These are phyloP conservation scores for Theretra japonica DNA, from an alignment of 2,888 invertebrate genomes.

Conservation along the genomic window DNA sequence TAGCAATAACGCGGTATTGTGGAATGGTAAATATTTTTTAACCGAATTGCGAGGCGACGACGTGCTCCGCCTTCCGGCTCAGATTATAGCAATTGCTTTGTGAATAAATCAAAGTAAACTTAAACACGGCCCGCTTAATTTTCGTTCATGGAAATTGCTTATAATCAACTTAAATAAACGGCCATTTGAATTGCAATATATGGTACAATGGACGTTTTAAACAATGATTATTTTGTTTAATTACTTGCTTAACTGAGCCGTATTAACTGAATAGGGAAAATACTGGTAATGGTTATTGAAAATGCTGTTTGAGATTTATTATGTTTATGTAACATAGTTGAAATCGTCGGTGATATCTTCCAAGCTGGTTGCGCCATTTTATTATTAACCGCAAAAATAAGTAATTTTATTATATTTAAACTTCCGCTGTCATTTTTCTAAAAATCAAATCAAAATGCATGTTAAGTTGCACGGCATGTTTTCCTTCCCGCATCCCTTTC, in stretches of 20 bases:
- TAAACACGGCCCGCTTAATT: not conserved
- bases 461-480: no score
- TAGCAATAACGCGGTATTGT: not conserved
- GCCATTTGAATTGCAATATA: not conserved
- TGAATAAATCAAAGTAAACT: constrained; percentile 9
- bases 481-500: no score
- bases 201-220: not conserved
- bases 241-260: not conserved
- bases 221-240: not conserved
- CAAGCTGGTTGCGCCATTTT: no score
- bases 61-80: constrained; percentile 1
- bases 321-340: no score
- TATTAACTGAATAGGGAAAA: not conserved
- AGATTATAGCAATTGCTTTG: constrained; percentile 13
- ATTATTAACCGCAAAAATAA: no score
- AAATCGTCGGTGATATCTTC: no score
- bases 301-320: not conserved
- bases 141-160: not conserved
- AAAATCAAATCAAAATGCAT: no score
- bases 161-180: constrained; percentile 7
- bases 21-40: constrained; percentile 12
- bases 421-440: no score
- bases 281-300: not conserved
- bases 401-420: no score
- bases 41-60: not conserved